A percentile compares a stretch with the other conserved stretches of the same genome.
Conservation (phyloP, 1,140 invertebrate species). For the Drosophila lacteicornis region DNA sequence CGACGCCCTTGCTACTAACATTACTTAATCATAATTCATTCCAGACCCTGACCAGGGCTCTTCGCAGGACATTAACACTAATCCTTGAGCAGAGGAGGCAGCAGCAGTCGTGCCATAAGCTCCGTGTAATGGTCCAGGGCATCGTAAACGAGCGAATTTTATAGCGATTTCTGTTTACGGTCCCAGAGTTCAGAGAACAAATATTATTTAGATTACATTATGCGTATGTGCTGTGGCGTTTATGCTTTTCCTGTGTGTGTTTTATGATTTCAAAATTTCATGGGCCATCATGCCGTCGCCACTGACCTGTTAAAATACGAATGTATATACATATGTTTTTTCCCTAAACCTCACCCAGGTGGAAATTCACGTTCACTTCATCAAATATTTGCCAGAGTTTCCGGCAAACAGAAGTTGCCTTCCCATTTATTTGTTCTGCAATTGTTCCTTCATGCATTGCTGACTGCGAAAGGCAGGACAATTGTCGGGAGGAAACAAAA, state of each 20-base stretch:
- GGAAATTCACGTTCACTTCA: background rate
- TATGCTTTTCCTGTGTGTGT: slow-evolving; percentile 18
- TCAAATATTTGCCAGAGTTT: slow-evolving; percentile 10
- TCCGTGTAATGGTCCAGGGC: slow-evolving; percentile 28
- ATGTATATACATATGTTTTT: background rate
- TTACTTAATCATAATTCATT: slow-evolving; percentile 59
- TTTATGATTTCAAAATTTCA: slow-evolving; percentile 50
- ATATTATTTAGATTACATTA: slow-evolving; percentile 43
- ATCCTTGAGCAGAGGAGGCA: slow-evolving; percentile 23
- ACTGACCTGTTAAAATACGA: background rate
- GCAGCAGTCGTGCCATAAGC: slow-evolving; percentile 21
- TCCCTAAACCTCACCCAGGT: background rate
- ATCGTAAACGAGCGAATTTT: slow-evolving; percentile 60
- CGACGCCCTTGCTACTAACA: slow-evolving; percentile 18
- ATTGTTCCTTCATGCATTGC: slow-evolving; percentile 10
- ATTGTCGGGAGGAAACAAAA: slow-evolving; percentile 8
- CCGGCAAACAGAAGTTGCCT: slow-evolving; percentile 9
- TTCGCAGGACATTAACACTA: slow-evolving; percentile 56
- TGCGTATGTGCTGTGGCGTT: slow-evolving; percentile 12
- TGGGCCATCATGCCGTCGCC: slow-evolving; percentile 15
- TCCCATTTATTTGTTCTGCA: background rate
- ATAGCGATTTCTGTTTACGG: slow-evolving; percentile 59
- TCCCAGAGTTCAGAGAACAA: slow-evolving; percentile 9
- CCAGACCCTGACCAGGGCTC: slow-evolving; percentile 20
- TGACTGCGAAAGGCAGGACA: slow-evolving; percentile 1